Percentiles rank a stretch among this genome's conserved stretches.
These are phyloP conservation scores for Drosophila kambysellisi DNA, from an alignment of 2,888 invertebrate genomes.

Conservation along the genomic window DNA sequence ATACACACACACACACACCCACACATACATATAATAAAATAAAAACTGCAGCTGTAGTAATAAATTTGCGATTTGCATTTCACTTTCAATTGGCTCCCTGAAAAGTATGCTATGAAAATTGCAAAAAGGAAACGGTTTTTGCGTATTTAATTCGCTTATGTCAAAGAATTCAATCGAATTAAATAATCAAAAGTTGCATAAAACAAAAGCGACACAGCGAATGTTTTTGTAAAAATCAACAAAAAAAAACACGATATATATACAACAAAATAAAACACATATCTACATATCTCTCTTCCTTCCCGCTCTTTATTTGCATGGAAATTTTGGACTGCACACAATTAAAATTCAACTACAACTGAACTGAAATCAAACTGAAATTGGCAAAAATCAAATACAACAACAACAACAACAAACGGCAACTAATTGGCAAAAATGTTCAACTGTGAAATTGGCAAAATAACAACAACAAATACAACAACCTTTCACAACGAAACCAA, in stretches of 20 bases:
- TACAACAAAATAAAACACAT: constrained; percentile 23
- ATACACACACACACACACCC: background rate
- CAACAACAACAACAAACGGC: constrained; percentile 39
- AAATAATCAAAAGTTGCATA: constrained; percentile 33
- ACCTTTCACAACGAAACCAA: constrained; percentile 19
- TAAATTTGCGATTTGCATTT: constrained; percentile 34
- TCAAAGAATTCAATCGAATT: constrained; percentile 24
- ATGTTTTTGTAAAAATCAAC: constrained; percentile 13
- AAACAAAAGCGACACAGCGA: constrained; percentile 17
- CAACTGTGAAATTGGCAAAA: constrained; percentile 67
- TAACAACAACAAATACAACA: constrained; percentile 18
- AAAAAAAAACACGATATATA: background rate
- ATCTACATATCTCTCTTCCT: constrained; percentile 32
- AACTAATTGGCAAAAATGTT: constrained; percentile 72
- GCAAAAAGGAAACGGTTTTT: constrained; percentile 21
- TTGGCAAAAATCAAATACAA: constrained; percentile 48
- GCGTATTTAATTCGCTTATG: constrained; percentile 12
- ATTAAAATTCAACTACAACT: constrained; percentile 48
- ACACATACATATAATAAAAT: background rate
- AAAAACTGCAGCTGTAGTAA: constrained; percentile 22
- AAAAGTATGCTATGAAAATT: constrained; percentile 33
- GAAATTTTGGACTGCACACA: constrained; percentile 47
- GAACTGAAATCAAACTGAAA: constrained; percentile 44
- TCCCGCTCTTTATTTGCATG: constrained; percentile 66
- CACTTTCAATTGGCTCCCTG: constrained; percentile 35